Evolutionary conservation across 2,888 invertebrate genomes (phyloP), one percentile per base, ranked within the genome.

Genomic region (Himalopsyche tibetana): DNA sequence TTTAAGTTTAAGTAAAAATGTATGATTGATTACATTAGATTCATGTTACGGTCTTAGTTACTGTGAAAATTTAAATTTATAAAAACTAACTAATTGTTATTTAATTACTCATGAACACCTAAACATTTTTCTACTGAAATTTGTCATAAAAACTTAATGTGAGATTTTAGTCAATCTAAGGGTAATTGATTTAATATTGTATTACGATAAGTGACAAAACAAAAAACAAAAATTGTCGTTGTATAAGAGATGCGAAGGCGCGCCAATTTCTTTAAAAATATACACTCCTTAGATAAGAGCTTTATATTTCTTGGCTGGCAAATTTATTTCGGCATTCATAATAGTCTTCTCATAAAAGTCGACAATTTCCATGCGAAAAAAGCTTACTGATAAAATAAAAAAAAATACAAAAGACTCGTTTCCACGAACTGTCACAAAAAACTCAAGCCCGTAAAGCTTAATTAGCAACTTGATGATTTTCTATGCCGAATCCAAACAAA

Each of bases 401-500:
- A 56, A 56, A n/a, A 19, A 63, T 63, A 63, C 63, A 63, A 63
- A 63, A 63, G 63, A n/a, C 6, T 28, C 63, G 28, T 63, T 63
- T 63, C 63, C 63, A 63, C 63, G 63, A 63, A 63, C 63, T 63
- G 63, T 63, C 63, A 63, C 63, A 63, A 63, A 63, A 63, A 63
- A 8, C 63, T 63, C 63, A 63, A 63, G 8, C 11, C 63, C 19
- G 63, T 63, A 63, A 3, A 63, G 63, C 63, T 63, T 63, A 63
- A 63, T 63, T 63, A 63, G 63, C 63, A 63, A 63, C 63, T 63
- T 63, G 63, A 63, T 63, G 63, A 63, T 63, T 63, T 63, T 63
- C 63, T 28, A 63, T 63, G n/a, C 63, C 63, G 63, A 63, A 63
- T 63, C 28, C 63, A 63, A 63, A 63, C 63, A 63, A 63, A 63